phyloP scores from a whole-genome alignment of 1,140 invertebrate genomes.

The Procambarus virginalis region DNA sequence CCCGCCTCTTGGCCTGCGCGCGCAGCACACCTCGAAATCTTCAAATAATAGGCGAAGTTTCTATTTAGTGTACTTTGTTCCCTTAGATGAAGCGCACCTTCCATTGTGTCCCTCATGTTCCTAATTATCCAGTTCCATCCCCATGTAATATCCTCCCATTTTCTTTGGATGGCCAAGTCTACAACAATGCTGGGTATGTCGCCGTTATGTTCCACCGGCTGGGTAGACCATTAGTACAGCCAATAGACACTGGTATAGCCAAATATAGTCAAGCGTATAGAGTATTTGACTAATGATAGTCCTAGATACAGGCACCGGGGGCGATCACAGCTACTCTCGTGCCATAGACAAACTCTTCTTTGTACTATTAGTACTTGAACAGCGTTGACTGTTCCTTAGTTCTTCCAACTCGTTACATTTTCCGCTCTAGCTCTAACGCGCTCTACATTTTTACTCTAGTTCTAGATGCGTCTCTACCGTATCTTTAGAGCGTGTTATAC shows the following conservation, averaged over 20 bases:
- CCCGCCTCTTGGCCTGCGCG: slow-evolving; percentile 21
- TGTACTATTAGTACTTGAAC: not conserved
- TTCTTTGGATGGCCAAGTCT: not conserved
- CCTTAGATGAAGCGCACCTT: slow-evolving; percentile 45
- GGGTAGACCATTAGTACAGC: slow-evolving; percentile 44
- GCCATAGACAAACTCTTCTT: not conserved
- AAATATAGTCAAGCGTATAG: slow-evolving; percentile 18
- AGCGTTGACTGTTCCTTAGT: not conserved
- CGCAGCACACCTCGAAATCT: slow-evolving; percentile 27
- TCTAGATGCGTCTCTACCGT: not conserved
- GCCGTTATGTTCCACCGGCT: slow-evolving; percentile 10
- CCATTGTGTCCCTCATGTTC: slow-evolving; percentile 11
- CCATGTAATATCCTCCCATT: slow-evolving; percentile 9
- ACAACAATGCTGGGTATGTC: slow-evolving; percentile 36
- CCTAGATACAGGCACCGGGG: not conserved
- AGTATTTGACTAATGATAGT: slow-evolving; percentile 28
- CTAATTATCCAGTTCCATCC: not conserved
- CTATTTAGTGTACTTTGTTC: slow-evolving; percentile 50
- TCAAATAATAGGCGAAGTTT: slow-evolving; percentile 40
- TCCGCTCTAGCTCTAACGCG: not conserved
- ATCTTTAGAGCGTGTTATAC: not conserved
- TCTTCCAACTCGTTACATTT: not conserved
- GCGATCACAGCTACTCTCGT: not conserved
- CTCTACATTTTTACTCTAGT: not conserved
- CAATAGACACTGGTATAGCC: slow-evolving; percentile 32